phyloP scores from a whole-genome alignment of 2,797 vertebrate species.

The Clarias pachynema region DNA sequence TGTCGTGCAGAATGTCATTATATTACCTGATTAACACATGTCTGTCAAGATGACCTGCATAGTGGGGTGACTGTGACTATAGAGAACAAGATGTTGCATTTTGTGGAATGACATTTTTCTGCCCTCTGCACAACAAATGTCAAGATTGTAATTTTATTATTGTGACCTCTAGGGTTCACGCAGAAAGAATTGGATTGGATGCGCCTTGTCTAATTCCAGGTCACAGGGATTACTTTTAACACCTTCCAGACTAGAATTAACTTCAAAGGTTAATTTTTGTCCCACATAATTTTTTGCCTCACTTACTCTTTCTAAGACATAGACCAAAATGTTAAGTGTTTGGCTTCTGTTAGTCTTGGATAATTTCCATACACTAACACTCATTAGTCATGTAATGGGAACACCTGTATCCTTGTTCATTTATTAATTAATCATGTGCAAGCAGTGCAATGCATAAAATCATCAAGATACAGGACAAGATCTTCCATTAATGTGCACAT shows the following conservation, averaged over 20 bases:
- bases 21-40: slow-evolving; percentile 62
- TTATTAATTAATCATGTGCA: not conserved
- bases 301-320: not conserved
- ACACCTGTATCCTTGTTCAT: not conserved
- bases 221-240: not conserved
- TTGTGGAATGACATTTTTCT: slow-evolving; percentile 15
- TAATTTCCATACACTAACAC: not conserved
- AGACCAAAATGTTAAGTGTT: too few relatives aligned
- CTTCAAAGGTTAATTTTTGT: not conserved
- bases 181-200: slow-evolving; percentile 53
- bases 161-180: slow-evolving; percentile 18
- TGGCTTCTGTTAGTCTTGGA: not conserved
- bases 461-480: not conserved
- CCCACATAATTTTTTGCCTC: not conserved
- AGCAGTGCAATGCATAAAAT: not conserved
- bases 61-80: slow-evolving; percentile 18
- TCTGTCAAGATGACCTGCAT: not conserved
- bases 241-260: not conserved
- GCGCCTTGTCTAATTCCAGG: slow-evolving; percentile 25
- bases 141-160: slow-evolving; percentile 33
- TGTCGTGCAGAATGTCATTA: slow-evolving; percentile 66
- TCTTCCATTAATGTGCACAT: not conserved
- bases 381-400: not conserved
- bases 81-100: slow-evolving; percentile 20
- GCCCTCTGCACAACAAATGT: slow-evolving; percentile 4